Evolutionary conservation across 2,113 vertebrate species (phyloP).

Genomic region (Electrona antarctica): DNA sequence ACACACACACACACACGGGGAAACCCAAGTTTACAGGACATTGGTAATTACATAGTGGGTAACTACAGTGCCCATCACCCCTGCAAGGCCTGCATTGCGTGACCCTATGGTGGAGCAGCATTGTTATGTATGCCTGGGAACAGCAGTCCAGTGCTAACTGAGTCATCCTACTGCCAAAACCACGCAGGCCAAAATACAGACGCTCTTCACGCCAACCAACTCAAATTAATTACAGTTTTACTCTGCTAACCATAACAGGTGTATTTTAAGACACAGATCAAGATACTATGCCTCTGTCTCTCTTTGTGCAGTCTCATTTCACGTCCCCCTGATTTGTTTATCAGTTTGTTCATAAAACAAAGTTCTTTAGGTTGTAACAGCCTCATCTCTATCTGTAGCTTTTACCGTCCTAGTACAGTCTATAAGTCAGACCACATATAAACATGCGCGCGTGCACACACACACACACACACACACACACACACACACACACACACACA

Average conservation of each 20-base stretch:
- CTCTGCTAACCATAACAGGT: not conserved
- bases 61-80: slow-evolving; percentile 4
- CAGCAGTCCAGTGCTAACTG: not conserved
- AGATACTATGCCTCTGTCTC: too few species aligned
- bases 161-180: slow-evolving; percentile 8
- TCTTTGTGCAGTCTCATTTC: too few species aligned
- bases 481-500: slow-evolving; percentile 32
- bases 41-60: slow-evolving; percentile 21
- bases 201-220: not conserved
- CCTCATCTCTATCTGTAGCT: not conserved
- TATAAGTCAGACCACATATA: slow-evolving; percentile 31
- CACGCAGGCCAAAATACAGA: slow-evolving; percentile 5
- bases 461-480: slow-evolving; percentile 3
- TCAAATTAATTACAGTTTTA: not conserved
- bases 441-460: not conserved
- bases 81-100: not conserved
- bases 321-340: not conserved
- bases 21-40: slow-evolving; percentile 11
- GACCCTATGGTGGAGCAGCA: not conserved
- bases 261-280: slow-evolving; percentile 1
- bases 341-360: not conserved
- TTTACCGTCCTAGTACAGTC: not conserved
- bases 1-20: not conserved
- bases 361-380: not conserved
- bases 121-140: not conserved